Evolutionary conservation across 2,888 invertebrate species (phyloP).

Genomic region (Epinotia demarniana): DNA sequence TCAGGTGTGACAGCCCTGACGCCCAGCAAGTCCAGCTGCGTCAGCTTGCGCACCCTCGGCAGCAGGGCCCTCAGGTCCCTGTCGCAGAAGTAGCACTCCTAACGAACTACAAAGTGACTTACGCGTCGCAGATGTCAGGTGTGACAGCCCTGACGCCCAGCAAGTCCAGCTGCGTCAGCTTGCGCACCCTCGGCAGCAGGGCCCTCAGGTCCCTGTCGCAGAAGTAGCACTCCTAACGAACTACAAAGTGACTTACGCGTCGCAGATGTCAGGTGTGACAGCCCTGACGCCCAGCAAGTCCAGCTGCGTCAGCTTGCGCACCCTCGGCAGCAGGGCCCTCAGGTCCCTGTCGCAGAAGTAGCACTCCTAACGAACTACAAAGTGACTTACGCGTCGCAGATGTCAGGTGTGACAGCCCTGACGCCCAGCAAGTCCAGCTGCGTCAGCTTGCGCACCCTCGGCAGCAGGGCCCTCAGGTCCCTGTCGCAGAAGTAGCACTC

Average conservation of each 20-base stretch:
- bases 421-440: conserved; percentile 95
- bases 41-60: conserved; percentile 87
- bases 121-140: conserved; percentile 88
- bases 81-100: conserved; percentile 84
- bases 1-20: conserved; percentile 90
- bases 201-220: conserved; percentile 91
- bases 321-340: conserved; percentile 87
- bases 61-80: conserved; percentile 90
- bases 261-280: conserved; percentile 89
- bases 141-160: conserved; percentile 92
- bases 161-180: conserved; percentile 92
- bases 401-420: conserved; percentile 89
- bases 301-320: conserved; percentile 90
- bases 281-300: conserved; percentile 93
- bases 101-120: conserved; percentile 55
- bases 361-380: neutral
- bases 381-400: conserved; percentile 86
- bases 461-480: conserved; percentile 89
- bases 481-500: conserved; percentile 85
- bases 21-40: conserved; percentile 94
- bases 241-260: conserved; percentile 78
- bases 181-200: conserved; percentile 87
- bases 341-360: conserved; percentile 90
- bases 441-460: conserved; percentile 87
- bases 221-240: conserved; percentile 58